A percentile compares a stretch with the other conserved stretches of the same genome.
Conservation (phyloP, 1,140 invertebrate genomes). For the Chionoecetes opilio region DNA sequence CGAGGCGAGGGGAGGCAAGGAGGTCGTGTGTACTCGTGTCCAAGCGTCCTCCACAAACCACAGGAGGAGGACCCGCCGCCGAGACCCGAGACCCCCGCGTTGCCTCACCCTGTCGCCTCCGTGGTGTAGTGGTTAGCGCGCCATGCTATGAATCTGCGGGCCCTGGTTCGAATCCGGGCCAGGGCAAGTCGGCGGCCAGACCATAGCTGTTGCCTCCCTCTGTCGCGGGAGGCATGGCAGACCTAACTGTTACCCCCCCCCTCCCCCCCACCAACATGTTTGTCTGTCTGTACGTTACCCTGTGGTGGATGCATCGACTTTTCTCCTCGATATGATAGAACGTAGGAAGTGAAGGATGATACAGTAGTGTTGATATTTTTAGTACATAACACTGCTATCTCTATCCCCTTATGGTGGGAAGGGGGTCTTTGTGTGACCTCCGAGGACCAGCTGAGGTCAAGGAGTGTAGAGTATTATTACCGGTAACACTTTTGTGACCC, state of each 20-base stretch:
- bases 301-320: constrained; percentile 15
- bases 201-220: too few relatives aligned
- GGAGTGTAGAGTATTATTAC: neutral
- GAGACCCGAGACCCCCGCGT: neutral
- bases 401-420: too few relatives aligned
- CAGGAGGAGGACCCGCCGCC: constrained; percentile 1
- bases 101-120: neutral
- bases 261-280: neutral
- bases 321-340: neutral
- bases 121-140: too few relatives aligned
- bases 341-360: constrained; percentile 12
- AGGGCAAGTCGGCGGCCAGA: too few relatives aligned
- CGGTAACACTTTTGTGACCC: neutral
- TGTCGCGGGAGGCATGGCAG: too few relatives aligned
- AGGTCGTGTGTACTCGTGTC: neutral
- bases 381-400: neutral
- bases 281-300: neutral
- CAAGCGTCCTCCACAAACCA: neutral
- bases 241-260: too few relatives aligned
- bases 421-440: neutral
- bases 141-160: too few relatives aligned
- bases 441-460: neutral
- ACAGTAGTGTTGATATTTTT: constrained; percentile 31
- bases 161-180: too few relatives aligned
- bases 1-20: too few relatives aligned